These are phyloP conservation scores for Notocelia uddmanniana DNA, from an alignment of 2,888 invertebrate species.

Conservation along the genomic window DNA sequence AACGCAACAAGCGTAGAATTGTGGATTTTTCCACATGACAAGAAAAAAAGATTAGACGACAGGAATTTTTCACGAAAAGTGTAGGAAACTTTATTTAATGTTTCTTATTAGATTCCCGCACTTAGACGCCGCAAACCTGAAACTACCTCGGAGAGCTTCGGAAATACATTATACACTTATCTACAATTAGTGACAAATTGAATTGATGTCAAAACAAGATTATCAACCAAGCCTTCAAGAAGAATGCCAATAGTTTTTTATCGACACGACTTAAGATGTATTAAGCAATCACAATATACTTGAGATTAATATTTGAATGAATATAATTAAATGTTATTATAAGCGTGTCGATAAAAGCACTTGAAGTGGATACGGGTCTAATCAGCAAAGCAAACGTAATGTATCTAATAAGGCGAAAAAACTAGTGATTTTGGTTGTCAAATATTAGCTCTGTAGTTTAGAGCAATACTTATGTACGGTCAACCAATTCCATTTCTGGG, in stretches of 20 bases:
- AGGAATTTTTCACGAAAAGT: too few species aligned
- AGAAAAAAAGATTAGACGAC: too few species aligned
- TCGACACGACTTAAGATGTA: conserved; percentile 18
- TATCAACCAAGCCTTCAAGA: neutral
- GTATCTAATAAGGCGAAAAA: neutral
- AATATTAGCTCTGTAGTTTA: conserved; percentile 19
- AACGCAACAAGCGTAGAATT: too few species aligned
- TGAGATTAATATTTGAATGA: conserved; percentile 31
- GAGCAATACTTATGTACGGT: neutral
- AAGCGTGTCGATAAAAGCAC: neutral
- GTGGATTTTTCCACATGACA: too few species aligned
- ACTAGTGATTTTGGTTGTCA: conserved; percentile 8
- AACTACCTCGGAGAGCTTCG: too few species aligned
- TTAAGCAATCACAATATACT: conserved; percentile 32
- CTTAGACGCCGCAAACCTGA: too few species aligned
- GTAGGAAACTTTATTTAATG: too few species aligned
- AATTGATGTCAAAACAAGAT: conserved; percentile 15
- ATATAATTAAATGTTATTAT: conserved; percentile 19
- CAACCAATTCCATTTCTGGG: too few species aligned
- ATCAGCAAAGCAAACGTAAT: neutral
- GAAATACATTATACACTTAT: neutral
- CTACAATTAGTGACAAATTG: conserved; percentile 18
- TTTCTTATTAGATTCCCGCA: too few species aligned
- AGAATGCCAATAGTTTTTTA: conserved; percentile 37
- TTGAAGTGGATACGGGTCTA: neutral